These are phyloP conservation scores for Corynorhinus townsendii DNA, from an alignment of 2,113 vertebrate species.

Conservation along the genomic window DNA sequence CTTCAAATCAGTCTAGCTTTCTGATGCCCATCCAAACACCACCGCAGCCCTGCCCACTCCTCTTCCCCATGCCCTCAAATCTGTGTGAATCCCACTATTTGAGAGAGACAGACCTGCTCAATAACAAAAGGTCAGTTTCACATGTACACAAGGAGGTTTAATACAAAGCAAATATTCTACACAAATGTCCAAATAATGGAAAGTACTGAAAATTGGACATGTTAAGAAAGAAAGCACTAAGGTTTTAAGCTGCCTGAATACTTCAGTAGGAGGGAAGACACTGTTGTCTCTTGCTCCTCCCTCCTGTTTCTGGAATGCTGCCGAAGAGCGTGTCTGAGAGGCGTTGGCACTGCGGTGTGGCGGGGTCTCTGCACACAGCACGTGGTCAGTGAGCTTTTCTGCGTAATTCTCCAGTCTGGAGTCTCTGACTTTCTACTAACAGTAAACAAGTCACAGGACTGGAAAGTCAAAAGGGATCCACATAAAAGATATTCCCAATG, in stretches of 20 bases:
- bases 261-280: slow-evolving; percentile 71
- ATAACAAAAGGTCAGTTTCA: slow-evolving; percentile 78
- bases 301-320: slow-evolving; percentile 83
- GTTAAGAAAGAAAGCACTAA: slow-evolving; percentile 82
- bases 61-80: slow-evolving; percentile 60
- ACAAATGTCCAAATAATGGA: slow-evolving; percentile 76
- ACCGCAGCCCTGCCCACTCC: not conserved
- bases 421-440: slow-evolving; percentile 65
- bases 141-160: slow-evolving; percentile 77
- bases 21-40: slow-evolving; percentile 51
- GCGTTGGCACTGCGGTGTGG: slow-evolving; percentile 76
- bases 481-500: slow-evolving; percentile 76
- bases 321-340: slow-evolving; percentile 76
- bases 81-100: slow-evolving; percentile 65
- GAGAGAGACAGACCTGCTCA: slow-evolving; percentile 66
- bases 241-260: slow-evolving; percentile 89
- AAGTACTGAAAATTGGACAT: slow-evolving; percentile 78
- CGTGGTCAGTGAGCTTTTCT: slow-evolving; percentile 66
- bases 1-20: slow-evolving; percentile 61
- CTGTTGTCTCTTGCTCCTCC: slow-evolving; percentile 38
- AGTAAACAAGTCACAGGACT: slow-evolving; percentile 68
- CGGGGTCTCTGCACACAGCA: slow-evolving; percentile 74
- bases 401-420: slow-evolving; percentile 72
- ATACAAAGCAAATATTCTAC: slow-evolving; percentile 79
- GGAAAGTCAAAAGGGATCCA: slow-evolving; percentile 74